Conservation (phyloP, 2,888 invertebrate genomes). For the Cinara cedri region DNA sequence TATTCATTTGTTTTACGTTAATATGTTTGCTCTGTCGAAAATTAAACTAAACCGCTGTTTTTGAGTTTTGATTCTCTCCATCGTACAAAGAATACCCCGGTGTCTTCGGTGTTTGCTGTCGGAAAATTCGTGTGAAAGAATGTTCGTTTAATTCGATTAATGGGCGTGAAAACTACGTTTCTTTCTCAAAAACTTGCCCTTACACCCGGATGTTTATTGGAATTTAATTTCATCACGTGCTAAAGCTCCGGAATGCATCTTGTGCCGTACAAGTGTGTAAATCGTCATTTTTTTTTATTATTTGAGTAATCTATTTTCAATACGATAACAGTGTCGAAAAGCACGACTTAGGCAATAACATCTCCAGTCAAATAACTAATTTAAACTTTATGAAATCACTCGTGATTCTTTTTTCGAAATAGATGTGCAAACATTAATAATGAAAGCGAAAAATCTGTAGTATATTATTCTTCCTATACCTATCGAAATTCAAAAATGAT, state of each 20-base stretch:
- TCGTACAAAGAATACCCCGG: too few species aligned
- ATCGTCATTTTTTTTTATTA: slow-evolving; percentile 36
- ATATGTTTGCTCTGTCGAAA: too few species aligned
- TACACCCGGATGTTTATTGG: neutral
- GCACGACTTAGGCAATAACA: too few species aligned
- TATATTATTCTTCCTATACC: neutral
- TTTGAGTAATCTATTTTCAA: too few species aligned
- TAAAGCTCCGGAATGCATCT: neutral
- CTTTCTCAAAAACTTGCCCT: neutral
- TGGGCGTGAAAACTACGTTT: neutral
- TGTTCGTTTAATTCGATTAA: neutral
- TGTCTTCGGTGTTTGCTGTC: too few species aligned
- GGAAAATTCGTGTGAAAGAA: neutral
- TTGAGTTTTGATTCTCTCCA: too few species aligned
- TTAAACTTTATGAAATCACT: slow-evolving; percentile 15
- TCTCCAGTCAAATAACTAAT: slow-evolving; percentile 15
- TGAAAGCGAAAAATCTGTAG: neutral
- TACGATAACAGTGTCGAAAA: neutral
- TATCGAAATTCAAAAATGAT: slow-evolving; percentile 7
- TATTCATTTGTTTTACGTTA: too few species aligned
- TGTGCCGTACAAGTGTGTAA: neutral
- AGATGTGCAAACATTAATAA: slow-evolving; percentile 10
- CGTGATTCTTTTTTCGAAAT: neutral
- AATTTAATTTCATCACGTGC: neutral
- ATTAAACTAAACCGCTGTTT: too few species aligned